A percentile compares a stretch with the other conserved stretches of the same genome.
Conservation (phyloP, 2,888 invertebrate species). For the Athrips mouffetella region DNA sequence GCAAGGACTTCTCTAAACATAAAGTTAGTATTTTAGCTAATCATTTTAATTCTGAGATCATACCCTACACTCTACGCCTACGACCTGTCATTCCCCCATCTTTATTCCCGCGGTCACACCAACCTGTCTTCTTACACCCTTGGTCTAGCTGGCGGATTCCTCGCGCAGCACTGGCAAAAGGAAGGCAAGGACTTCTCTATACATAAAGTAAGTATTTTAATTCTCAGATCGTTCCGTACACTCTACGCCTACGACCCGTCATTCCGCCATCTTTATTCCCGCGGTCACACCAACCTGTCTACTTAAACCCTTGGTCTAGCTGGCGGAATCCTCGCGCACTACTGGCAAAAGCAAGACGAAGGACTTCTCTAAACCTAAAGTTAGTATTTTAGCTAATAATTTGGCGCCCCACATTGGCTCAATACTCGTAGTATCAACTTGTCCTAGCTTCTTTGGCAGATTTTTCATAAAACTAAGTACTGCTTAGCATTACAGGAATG, state of each 20-base stretch:
- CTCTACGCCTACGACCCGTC: conserved; percentile 50
- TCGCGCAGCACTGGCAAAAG: conserved; percentile 51
- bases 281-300: conserved; percentile 63
- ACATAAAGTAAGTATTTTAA: conserved; percentile 45
- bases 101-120: conserved; percentile 61
- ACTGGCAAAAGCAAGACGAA: conserved; percentile 46
- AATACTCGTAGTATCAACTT: too few species aligned
- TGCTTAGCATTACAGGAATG: too few species aligned
- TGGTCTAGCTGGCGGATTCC: conserved; percentile 60
- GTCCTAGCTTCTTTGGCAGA: too few species aligned
- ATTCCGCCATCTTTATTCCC: conserved; percentile 53
- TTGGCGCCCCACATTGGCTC: too few species aligned
- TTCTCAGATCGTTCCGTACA: conserved; percentile 48
- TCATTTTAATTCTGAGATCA: conserved; percentile 33
- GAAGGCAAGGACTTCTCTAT: conserved; percentile 39
- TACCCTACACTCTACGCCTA: conserved; percentile 48
- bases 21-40: too few species aligned
- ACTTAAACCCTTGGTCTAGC: conserved; percentile 58
- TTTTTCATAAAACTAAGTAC: too few species aligned
- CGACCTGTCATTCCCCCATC: conserved; percentile 52
- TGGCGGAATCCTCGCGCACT: conserved; percentile 55
- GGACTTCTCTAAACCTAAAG: too few species aligned
- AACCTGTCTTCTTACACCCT: conserved; percentile 60
- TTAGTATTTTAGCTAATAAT: too few species aligned
- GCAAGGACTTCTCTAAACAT: conserved; percentile 41